Conservation (phyloP, 2,113 vertebrate species). For the Zosterops pallidus region DNA sequence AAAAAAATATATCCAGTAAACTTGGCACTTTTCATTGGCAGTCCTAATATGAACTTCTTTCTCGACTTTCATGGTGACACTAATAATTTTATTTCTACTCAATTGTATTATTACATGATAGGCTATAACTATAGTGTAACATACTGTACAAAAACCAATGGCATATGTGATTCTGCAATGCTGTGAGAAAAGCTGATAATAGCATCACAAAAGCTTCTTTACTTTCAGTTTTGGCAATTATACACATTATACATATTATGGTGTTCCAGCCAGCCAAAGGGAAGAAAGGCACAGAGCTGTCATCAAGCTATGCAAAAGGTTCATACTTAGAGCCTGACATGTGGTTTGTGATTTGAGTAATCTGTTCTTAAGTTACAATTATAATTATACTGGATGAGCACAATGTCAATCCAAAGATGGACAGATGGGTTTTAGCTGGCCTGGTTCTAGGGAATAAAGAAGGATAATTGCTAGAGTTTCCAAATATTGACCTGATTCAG, state of each 20-base stretch:
- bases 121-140: neutral
- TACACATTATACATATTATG: neutral
- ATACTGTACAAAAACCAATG: neutral
- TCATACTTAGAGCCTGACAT: neutral
- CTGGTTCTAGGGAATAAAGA: slow-evolving; percentile 30
- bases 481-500: slow-evolving; percentile 45
- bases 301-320: neutral
- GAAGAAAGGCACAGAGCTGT: neutral
- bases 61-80: neutral
- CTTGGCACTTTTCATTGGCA: neutral
- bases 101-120: neutral
- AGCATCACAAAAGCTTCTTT: slow-evolving; percentile 37
- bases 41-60: neutral
- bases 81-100: neutral
- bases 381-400: slow-evolving; percentile 55
- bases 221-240: slow-evolving; percentile 28
- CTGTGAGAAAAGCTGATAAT: slow-evolving; percentile 47
- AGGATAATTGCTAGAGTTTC: slow-evolving; percentile 42
- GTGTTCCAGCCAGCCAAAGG: neutral
- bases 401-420: slow-evolving; percentile 14
- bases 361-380: slow-evolving; percentile 51
- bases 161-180: neutral
- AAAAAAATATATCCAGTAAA: neutral
- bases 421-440: slow-evolving; percentile 54
- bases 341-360: slow-evolving; percentile 52